Evolutionary conservation across 2,113 vertebrate genomes (phyloP).

Genomic region (Sitta europaea): DNA sequence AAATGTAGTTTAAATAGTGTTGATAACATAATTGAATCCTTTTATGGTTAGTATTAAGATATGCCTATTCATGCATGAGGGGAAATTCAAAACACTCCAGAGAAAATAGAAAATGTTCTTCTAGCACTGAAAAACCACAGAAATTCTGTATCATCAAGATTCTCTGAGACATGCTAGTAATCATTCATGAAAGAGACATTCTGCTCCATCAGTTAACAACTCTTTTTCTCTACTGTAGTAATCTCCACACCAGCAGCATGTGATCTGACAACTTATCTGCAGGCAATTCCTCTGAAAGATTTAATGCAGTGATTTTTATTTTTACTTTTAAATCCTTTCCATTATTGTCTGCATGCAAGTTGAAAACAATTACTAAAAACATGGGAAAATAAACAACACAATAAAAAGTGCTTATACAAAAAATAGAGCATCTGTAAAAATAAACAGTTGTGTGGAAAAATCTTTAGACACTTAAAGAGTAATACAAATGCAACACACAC

Average conservation of each 20-base stretch:
- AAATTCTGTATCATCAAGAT: neutral
- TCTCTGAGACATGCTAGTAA: neutral
- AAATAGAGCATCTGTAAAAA: neutral
- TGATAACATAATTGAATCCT: neutral
- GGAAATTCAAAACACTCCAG: neutral
- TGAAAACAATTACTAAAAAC: neutral
- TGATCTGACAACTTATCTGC: neutral
- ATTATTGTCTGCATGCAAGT: neutral
- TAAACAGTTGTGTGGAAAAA: neutral
- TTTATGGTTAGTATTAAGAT: neutral
- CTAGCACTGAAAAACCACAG: neutral
- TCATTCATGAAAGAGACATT: neutral
- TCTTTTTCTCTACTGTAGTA: neutral
- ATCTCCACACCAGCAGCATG: neutral
- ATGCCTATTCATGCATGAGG: neutral
- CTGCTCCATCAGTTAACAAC: neutral
- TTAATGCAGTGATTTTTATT: neutral
- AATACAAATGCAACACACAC: neutral
- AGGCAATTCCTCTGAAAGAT: neutral
- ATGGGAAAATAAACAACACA: neutral
- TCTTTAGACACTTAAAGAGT: neutral
- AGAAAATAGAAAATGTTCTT: neutral
- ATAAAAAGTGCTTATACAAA: neutral
- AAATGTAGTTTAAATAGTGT: neutral
- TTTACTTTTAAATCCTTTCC: slow-evolving; percentile 11